phyloP scores from a whole-genome alignment of 2,888 invertebrate species.

The Dasypolia templi region DNA sequence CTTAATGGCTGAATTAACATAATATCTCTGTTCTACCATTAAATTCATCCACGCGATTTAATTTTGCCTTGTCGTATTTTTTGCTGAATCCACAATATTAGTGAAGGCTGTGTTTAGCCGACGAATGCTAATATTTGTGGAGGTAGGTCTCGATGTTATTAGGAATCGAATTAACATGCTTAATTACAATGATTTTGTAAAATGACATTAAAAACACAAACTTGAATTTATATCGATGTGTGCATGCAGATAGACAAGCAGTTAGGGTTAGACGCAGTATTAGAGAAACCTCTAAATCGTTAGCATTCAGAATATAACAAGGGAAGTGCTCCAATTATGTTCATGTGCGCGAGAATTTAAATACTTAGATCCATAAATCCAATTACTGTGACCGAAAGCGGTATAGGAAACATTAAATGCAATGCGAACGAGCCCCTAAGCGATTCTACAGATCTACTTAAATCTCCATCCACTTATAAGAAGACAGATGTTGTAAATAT shows the following conservation, averaged over 20 bases:
- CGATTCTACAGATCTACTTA: slow-evolving; percentile 65
- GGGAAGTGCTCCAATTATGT: slow-evolving; percentile 70
- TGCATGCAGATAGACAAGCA: background rate
- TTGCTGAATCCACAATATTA: slow-evolving; percentile 62
- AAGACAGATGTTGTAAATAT: slow-evolving; percentile 70
- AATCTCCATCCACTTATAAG: slow-evolving; percentile 67
- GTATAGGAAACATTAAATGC: slow-evolving; percentile 69
- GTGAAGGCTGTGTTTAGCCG: slow-evolving; percentile 50
- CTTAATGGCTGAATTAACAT: slow-evolving; percentile 82
- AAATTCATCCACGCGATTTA: slow-evolving; percentile 72
- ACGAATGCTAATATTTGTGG: slow-evolving; percentile 56
- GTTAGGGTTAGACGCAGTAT: slow-evolving; percentile 36
- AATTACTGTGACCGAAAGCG: slow-evolving; percentile 74
- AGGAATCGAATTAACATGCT: slow-evolving; percentile 48
- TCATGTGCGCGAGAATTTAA: slow-evolving; percentile 67
- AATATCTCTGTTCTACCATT: slow-evolving; percentile 76
- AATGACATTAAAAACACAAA: slow-evolving; percentile 9
- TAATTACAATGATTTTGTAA: slow-evolving; percentile 44
- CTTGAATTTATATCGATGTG: slow-evolving; percentile 6
- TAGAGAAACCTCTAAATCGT: slow-evolving; percentile 59
- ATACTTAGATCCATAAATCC: slow-evolving; percentile 77
- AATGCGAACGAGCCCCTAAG: slow-evolving; percentile 61
- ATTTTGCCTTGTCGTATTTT: slow-evolving; percentile 65
- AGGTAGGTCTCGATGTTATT: slow-evolving; percentile 47
- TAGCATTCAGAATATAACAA: slow-evolving; percentile 62